Base-by-base conservation (phyloP, 1,140 invertebrate genomes). In the Hormaphis cornu region DNA sequence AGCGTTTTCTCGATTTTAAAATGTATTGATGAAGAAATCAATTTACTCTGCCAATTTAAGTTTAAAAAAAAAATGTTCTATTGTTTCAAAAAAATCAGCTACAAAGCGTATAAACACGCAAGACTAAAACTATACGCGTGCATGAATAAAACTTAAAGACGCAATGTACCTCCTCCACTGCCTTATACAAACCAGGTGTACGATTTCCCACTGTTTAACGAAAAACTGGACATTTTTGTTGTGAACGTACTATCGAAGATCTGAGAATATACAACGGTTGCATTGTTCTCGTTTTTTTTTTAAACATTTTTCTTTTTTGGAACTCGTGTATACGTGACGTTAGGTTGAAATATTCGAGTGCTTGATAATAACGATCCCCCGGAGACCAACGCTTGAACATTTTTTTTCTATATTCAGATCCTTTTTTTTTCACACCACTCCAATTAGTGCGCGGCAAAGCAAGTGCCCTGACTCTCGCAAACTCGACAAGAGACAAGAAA, bases 301-400 rank as follows among this genome's bases (percentile, higher is more conserved):
- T 56, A 56, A n/a, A n/a, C n/a, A n/a, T n/a, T n/a, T n/a, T n/a
- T n/a, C 18, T 56, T 56, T 56, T 56, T 56, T 56, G 30, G 12
- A 56, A 24, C 53, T 56, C 30, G 35, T 56, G 53, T 56, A 56
- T 56, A 56, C 53, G 53, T 56, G 53, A 56, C 53, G 30, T 56
- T 56, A 28, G 20, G 20, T 18, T 56, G 30, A 56, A 56, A 56
- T 56, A 56, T 56, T 56, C 35, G 53, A 56, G 53, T 56, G 18
- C 30, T 56, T 56, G 53, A 56, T 56, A 56, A 56, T 56, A 56
- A 56, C 53, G 53, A 56, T 56, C 30, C 53, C 53, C 30, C 12
- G 53, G 53, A 33, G 53, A 22, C 53, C 30, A 18, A 22, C 22
- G 18, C 30, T 56, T 56, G 53, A 56, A 56, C 53, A 56, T 35